phyloP scores from a whole-genome alignment of 2,888 invertebrate genomes.

The Andrena flavipes region DNA sequence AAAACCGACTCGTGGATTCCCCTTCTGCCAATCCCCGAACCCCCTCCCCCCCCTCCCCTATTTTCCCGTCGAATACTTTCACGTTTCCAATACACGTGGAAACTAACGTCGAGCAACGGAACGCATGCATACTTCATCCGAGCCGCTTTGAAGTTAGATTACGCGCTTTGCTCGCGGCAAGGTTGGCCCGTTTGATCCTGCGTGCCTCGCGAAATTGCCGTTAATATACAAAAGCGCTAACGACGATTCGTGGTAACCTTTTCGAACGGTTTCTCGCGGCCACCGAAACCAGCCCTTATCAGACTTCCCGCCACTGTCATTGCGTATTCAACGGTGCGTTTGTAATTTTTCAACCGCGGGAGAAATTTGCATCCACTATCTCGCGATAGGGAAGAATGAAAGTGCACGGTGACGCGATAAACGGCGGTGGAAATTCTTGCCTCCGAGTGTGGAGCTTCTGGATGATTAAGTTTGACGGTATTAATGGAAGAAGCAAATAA shows the following conservation, averaged over 20 bases:
- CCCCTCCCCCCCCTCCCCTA: not conserved
- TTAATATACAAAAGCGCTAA: constrained; percentile 44
- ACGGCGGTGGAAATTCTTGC: not conserved
- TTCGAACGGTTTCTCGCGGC: constrained; percentile 11
- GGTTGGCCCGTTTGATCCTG: constrained; percentile 39
- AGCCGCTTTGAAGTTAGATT: constrained; percentile 37
- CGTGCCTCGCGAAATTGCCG: constrained; percentile 37
- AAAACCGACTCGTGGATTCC: constrained; percentile 38
- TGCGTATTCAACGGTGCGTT: constrained; percentile 30
- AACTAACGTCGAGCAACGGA: constrained; percentile 27
- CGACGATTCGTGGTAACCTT: constrained; percentile 41
- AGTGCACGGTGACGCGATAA: constrained; percentile 4
- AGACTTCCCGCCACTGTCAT: constrained; percentile 7
- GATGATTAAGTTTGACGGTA: not conserved
- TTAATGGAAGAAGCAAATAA: not conserved
- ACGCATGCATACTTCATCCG: constrained; percentile 12
- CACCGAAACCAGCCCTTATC: not conserved
- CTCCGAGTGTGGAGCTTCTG: not conserved
- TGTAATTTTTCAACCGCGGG: constrained; percentile 19
- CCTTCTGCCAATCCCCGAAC: too few species aligned
- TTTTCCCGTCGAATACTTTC: not conserved
- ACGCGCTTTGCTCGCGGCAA: constrained; percentile 36
- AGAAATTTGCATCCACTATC: not conserved
- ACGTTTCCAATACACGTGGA: constrained; percentile 19
- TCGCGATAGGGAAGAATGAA: not conserved